Conservation (phyloP, 2,113 vertebrate genomes). For the Ciconia stormi region DNA sequence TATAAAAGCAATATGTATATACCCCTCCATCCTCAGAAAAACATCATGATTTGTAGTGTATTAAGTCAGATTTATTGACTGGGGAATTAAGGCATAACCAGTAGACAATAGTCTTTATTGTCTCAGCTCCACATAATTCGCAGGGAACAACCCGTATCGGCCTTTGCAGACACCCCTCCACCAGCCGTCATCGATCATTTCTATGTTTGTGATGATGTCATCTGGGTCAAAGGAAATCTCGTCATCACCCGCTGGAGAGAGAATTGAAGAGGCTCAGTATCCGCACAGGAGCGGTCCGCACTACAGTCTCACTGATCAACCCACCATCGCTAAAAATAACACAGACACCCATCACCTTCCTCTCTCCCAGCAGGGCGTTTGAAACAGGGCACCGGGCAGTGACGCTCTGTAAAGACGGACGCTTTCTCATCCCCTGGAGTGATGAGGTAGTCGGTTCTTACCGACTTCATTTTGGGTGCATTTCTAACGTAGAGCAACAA, state of each 20-base stretch:
- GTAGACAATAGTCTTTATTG: conserved; percentile 69
- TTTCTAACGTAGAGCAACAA: neutral
- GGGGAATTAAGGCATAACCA: conserved; percentile 28
- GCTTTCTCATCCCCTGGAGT: neutral
- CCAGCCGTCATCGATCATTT: conserved; percentile 99
- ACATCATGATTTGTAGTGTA: conserved; percentile 63
- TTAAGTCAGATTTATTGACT: conserved; percentile 2
- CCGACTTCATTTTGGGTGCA: neutral
- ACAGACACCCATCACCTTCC: neutral
- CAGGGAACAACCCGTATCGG: conserved; percentile 91
- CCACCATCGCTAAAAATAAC: accelerated
- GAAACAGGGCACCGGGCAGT: neutral
- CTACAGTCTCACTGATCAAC: neutral
- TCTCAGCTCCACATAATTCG: conserved; percentile 94
- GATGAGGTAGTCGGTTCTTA: neutral
- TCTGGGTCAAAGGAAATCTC: conserved; percentile 98
- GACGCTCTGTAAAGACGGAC: accelerated
- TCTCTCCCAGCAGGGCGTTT: neutral
- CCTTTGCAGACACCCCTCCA: conserved; percentile 93
- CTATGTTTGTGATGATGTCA: conserved; percentile 98
- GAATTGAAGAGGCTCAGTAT: neutral
- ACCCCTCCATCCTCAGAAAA: conserved; percentile 31
- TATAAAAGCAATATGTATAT: conserved; percentile 58
- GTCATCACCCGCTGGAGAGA: conserved; percentile 86
- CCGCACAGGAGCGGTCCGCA: accelerated